Conservation (phyloP, 2,888 invertebrate genomes). For the Chymomyza caudatula region DNA sequence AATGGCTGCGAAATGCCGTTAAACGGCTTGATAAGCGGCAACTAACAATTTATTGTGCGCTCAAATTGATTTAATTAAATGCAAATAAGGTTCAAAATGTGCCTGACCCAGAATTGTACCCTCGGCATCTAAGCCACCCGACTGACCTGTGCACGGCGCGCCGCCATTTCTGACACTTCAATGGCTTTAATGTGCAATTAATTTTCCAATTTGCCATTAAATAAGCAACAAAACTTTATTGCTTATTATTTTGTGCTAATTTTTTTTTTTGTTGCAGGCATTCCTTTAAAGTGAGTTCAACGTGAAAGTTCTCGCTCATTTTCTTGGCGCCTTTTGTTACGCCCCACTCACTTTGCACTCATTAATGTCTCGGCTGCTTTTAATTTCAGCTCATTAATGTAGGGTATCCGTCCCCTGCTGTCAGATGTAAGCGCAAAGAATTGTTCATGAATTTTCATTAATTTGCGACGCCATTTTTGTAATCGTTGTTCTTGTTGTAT, state of each 20-base stretch:
- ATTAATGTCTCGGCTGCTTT: conserved; percentile 55
- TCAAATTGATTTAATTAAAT: conserved; percentile 55
- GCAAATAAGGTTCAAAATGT: conserved; percentile 25
- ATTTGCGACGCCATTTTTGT: conserved; percentile 34
- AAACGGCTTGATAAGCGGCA: background rate
- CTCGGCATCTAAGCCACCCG: background rate
- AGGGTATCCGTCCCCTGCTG: background rate
- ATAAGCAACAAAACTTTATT: conserved; percentile 52
- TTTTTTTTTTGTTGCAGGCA: conserved; percentile 10
- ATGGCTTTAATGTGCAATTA: conserved; percentile 54
- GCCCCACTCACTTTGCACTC: conserved; percentile 25
- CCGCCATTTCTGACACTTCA: conserved; percentile 9
- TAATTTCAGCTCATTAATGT: conserved; percentile 57
- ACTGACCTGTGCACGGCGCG: background rate
- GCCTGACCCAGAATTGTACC: conserved; percentile 1
- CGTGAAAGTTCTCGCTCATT: too few relatives aligned
- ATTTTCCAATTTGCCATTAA: conserved; percentile 55
- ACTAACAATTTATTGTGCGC: conserved; percentile 13
- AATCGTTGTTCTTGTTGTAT: conserved; percentile 13
- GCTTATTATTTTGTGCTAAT: conserved; percentile 54
- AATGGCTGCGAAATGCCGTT: conserved; percentile 10
- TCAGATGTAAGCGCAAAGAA: conserved; percentile 26
- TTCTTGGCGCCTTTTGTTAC: background rate
- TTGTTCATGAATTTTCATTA: conserved; percentile 68
- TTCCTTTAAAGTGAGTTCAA: background rate